Base-by-base conservation (phyloP, 2,888 invertebrate species). In the Linnaemya vulpina region DNA sequence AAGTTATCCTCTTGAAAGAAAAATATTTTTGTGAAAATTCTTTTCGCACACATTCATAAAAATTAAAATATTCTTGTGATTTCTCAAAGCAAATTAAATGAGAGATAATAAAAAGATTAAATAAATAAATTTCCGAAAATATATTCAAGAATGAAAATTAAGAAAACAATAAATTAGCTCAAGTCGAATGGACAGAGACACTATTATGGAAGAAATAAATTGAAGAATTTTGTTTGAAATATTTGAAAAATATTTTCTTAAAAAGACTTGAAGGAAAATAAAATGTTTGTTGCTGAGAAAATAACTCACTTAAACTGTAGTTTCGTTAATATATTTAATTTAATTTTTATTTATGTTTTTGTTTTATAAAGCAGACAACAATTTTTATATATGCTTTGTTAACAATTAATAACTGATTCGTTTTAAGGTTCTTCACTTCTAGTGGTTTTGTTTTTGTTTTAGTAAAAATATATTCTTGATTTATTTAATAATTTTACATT, bases 321-420 rank as follows among this genome's bases (percentile, higher is more conserved):
- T 55, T 75, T 53, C 40, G 15, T 20, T 53, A 10, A 46, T 2
- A 67, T 51, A 40, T 63, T 43, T n/a, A n/a, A n/a, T n/a, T n/a
- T n/a, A n/a, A n/a, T n/a, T n/a, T n/a, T n/a, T n/a, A n/a, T n/a
- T n/a, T n/a, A n/a, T n/a, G n/a, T n/a, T 51, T 25, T 68, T 65
- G 20, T 10, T 58, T 63, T 25, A 30, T 43, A 58, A 82, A 82
- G 82, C 76, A 49, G 76, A 82, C 71, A 76, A 76, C 82, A 76
- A 76, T 65, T 71, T 53, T 11, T 53, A 11, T 11, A 35, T 62
- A 22, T 62, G 17, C 17, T 67, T 79, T 35, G 67, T 79, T 40
- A 68, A 80, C 51, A 74, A 68, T 74, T 51, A 74, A 73, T 65
- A 79, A 38, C 17, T 65, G 1, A 25, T 71, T 63, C 35, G 4